Evolutionary conservation across 2,888 invertebrate species (phyloP).

Genomic region (Euphydryas editha): DNA sequence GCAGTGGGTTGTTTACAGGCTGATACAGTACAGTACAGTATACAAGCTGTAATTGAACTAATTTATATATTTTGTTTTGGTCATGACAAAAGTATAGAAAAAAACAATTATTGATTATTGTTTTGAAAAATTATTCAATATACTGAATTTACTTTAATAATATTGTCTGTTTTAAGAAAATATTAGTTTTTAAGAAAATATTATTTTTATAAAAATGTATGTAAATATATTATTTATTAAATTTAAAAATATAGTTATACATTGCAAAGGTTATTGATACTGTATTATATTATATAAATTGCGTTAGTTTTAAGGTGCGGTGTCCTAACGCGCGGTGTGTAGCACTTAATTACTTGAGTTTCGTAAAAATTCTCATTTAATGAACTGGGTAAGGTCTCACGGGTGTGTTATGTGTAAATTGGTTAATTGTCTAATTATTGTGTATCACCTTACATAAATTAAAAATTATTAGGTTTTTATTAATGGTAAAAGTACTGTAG

Average conservation of each 20-base stretch:
- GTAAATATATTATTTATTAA: too few species aligned
- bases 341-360: constrained; percentile 28
- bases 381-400: constrained; percentile 28
- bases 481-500: neutral
- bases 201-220: too few species aligned
- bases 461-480: neutral
- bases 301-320: constrained; percentile 19
- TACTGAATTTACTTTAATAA: too few species aligned
- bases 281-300: neutral
- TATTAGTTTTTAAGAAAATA: too few species aligned
- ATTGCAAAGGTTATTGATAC: neutral
- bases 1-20: too few species aligned
- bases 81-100: too few species aligned
- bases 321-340: neutral
- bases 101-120: too few species aligned
- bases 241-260: neutral
- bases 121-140: too few species aligned
- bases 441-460: constrained; percentile 4
- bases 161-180: too few species aligned
- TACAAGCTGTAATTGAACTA: too few species aligned
- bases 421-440: constrained; percentile 2
- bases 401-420: constrained; percentile 17
- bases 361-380: constrained; percentile 26
- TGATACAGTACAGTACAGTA: too few species aligned
- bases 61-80: too few species aligned